phyloP scores from a whole-genome alignment of 2,113 vertebrate species.

The Hippocampus mohnikei region DNA sequence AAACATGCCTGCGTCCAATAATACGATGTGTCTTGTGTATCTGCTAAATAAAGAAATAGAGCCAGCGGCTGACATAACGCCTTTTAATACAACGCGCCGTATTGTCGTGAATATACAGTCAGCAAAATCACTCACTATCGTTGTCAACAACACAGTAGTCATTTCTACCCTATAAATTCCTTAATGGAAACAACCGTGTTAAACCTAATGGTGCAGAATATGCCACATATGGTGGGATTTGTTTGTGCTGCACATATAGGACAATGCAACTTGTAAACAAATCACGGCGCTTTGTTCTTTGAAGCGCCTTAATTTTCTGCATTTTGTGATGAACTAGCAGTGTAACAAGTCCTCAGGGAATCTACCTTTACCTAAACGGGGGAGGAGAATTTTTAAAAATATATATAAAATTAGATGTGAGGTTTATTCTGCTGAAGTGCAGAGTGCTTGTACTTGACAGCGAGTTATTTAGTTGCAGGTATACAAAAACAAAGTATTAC shows the following conservation, averaged over 20 bases:
- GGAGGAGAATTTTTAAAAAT: constrained; percentile 37
- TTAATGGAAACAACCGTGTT: background rate
- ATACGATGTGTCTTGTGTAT: too few relatives aligned
- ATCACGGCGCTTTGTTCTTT: constrained; percentile 46
- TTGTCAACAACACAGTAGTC: background rate
- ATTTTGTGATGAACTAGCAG: constrained; percentile 49
- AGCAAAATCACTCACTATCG: background rate
- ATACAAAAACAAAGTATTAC: constrained; percentile 71
- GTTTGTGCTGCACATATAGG: constrained; percentile 33
- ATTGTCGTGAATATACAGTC: too few relatives aligned
- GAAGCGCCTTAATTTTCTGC: constrained; percentile 55
- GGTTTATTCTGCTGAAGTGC: constrained; percentile 62
- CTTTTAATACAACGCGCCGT: too few relatives aligned
- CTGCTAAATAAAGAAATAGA: too few relatives aligned
- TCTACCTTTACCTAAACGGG: constrained; percentile 36
- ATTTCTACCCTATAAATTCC: background rate
- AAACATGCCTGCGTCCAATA: too few relatives aligned
- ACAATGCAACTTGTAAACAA: constrained; percentile 54
- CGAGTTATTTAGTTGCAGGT: constrained; percentile 72
- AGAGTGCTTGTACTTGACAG: constrained; percentile 64
- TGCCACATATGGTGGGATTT: constrained; percentile 28
- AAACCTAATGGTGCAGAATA: background rate
- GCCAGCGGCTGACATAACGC: too few relatives aligned
- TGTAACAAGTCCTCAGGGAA: constrained; percentile 54
- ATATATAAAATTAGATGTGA: constrained; percentile 53